Conservation (phyloP, 2,113 vertebrate genomes). For the Nasalis larvatus region DNA sequence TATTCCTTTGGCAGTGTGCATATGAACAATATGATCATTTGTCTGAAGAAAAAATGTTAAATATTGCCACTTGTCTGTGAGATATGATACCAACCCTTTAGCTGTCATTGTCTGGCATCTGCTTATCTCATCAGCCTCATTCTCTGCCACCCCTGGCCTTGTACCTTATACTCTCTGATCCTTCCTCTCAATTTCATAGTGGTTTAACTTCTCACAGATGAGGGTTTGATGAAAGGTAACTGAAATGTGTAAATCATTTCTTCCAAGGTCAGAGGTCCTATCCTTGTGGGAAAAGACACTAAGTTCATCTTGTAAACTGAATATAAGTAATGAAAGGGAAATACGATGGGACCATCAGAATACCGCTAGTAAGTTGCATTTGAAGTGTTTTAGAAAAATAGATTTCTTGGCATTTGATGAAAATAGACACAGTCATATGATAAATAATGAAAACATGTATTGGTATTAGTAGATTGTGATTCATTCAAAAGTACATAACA, state of each 20-base stretch:
- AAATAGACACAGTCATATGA: background rate
- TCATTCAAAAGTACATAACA: background rate
- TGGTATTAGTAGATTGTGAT: background rate
- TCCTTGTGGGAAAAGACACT: background rate
- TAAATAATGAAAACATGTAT: background rate
- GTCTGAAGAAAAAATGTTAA: conserved; percentile 28
- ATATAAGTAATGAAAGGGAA: background rate
- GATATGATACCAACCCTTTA: background rate
- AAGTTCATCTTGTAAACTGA: background rate
- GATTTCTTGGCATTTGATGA: background rate
- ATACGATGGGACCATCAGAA: background rate
- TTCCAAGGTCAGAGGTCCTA: background rate
- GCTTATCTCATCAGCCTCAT: background rate
- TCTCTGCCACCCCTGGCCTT: background rate
- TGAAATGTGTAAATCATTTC: background rate
- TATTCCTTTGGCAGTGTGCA: background rate
- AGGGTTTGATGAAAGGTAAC: background rate
- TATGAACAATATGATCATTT: conserved; percentile 30
- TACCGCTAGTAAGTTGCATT: background rate
- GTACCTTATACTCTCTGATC: background rate
- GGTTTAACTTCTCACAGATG: background rate
- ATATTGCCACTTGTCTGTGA: background rate
- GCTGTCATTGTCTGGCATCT: background rate
- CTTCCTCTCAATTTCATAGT: background rate
- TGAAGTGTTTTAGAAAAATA: background rate